Percentiles rank a stretch among this genome's conserved stretches.
These are phyloP conservation scores for Blastobasis lacticolella DNA, from an alignment of 2,888 invertebrate genomes.

Conservation along the genomic window DNA sequence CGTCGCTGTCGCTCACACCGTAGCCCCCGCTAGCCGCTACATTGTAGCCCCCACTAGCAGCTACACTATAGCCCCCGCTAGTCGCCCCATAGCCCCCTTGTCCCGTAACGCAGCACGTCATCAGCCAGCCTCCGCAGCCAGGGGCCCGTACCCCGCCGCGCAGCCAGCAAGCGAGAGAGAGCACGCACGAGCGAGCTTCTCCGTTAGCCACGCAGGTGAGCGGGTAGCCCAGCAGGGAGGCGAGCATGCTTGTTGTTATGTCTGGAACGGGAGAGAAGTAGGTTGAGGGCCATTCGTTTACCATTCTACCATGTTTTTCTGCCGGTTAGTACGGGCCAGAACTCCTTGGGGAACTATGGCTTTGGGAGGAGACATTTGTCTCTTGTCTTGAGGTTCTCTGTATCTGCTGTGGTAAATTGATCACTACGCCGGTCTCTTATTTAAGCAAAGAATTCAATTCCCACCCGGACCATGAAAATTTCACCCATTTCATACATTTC, in stretches of 20 bases:
- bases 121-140: constrained; percentile 82
- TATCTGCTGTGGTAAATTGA: no score
- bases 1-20: constrained; percentile 19
- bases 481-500: no score
- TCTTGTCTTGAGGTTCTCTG: no score
- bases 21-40: no score
- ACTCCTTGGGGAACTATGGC: no score
- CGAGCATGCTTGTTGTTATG: constrained; percentile 62
- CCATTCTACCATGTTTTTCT: no score
- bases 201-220: constrained; percentile 71
- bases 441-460: no score
- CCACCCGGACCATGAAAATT: no score
- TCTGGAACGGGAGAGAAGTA: constrained; percentile 32
- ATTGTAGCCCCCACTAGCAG: not conserved
- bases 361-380: no score
- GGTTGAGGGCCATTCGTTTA: no score
- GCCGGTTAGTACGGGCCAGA: no score
- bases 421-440: no score
- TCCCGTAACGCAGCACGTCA: constrained; percentile 76
- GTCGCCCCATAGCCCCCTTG: not conserved
- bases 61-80: not conserved
- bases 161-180: constrained; percentile 84
- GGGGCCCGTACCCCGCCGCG: constrained; percentile 79
- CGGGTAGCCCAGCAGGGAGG: constrained; percentile 75
- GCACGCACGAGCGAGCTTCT: constrained; percentile 77